These are phyloP conservation scores for Physocephala rufipes DNA, from an alignment of 2,888 invertebrate genomes.

Conservation along the genomic window DNA sequence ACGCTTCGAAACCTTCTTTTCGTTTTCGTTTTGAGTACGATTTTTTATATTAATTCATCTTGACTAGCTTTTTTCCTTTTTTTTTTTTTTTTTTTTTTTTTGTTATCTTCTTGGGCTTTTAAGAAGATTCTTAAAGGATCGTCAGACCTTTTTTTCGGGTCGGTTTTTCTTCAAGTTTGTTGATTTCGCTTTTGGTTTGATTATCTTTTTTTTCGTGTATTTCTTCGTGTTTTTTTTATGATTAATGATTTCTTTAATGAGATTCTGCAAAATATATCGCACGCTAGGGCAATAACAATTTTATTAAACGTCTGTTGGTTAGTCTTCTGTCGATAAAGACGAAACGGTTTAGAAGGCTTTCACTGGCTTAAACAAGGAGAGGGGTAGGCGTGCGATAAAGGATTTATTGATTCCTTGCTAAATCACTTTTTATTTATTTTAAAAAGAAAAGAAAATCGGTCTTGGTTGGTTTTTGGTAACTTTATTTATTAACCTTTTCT, in stretches of 20 bases:
- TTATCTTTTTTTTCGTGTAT: constrained; percentile 32
- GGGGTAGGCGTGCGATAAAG: no score
- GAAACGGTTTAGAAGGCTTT: neutral
- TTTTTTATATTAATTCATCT: constrained; percentile 35
- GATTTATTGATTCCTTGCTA: no score
- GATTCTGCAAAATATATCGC: constrained; percentile 58
- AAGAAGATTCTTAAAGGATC: neutral
- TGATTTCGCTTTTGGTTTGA: neutral
- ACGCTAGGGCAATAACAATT: neutral
- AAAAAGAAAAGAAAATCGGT: no score
- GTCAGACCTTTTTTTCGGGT: no score
- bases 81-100: no score
- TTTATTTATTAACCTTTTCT: no score
- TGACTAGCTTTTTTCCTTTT: constrained; percentile 31
- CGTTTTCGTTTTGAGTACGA: no score
- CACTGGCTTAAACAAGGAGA: no score
- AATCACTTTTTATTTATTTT: no score
- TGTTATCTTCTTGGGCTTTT: neutral
- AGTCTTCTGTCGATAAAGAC: constrained; percentile 25
- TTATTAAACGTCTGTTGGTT: no score
- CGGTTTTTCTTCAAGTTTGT: no score
- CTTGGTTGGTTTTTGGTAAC: no score
- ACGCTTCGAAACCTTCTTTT: neutral
- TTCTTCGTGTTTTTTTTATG: constrained; percentile 46
- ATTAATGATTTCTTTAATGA: constrained; percentile 63